Conservation (phyloP, 2,888 invertebrate genomes). For the Glaucopsyche alexis region DNA sequence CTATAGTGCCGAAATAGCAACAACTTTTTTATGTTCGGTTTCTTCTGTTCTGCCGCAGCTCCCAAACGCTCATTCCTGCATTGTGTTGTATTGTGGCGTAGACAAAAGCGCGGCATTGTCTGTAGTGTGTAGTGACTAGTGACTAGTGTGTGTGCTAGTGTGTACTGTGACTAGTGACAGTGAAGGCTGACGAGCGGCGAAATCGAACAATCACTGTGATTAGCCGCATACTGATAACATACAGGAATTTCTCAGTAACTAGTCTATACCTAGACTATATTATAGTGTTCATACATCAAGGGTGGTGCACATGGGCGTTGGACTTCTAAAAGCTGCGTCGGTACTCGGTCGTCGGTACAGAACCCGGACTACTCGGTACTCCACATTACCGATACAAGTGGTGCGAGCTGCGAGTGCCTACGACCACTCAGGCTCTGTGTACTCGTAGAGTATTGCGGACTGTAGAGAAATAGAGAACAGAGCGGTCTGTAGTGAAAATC, state of each 20-base stretch:
- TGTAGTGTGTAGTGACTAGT: not conserved
- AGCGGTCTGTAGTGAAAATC: no score
- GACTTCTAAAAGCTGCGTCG: not conserved
- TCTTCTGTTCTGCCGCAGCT: not conserved
- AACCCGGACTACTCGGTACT: not conserved
- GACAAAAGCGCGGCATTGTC: constrained; percentile 1
- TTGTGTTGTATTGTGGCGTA: not conserved
- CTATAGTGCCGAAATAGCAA: no score
- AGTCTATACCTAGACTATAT: not conserved
- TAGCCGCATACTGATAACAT: constrained; percentile 29
- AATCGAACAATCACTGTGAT: constrained; percentile 34
- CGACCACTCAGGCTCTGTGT: no score
- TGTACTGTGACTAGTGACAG: not conserved
- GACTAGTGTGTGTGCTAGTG: not conserved
- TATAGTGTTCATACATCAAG: not conserved
- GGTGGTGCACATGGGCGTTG: not conserved
- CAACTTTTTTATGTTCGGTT: not conserved
- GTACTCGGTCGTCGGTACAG: not conserved
- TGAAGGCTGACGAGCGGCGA: constrained; percentile 18
- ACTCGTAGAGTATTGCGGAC: no score
- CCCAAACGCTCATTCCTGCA: not conserved
- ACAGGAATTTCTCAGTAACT: no score
- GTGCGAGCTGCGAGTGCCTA: no score
- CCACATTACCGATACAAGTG: not conserved
- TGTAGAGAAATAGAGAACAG: no score